Evolutionary conservation across 2,113 vertebrate genomes (phyloP).

Genomic region (Enhydra lutris): DNA sequence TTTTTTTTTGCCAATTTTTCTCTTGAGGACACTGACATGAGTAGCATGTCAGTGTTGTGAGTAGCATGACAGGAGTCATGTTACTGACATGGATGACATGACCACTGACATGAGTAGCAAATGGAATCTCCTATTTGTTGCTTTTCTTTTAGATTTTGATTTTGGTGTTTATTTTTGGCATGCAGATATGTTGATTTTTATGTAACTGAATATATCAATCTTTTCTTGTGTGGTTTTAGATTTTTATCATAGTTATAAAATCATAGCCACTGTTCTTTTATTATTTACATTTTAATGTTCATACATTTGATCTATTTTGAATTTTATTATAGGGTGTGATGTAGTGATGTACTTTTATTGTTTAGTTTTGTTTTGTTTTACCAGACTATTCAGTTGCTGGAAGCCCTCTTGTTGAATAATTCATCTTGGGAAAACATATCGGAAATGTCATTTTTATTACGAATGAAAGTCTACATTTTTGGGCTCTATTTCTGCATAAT

Average conservation of each 20-base stretch:
- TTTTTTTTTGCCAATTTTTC: background rate
- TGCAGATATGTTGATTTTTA: background rate
- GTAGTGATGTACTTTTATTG: accelerated
- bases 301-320: background rate
- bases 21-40: background rate
- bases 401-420: background rate
- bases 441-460: background rate
- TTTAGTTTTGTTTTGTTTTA: background rate
- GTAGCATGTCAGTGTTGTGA: background rate
- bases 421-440: background rate
- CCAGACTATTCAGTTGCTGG: background rate
- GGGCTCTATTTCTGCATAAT: background rate
- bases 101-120: background rate
- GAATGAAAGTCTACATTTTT: background rate
- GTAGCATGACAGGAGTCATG: too few species aligned
- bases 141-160: background rate
- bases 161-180: background rate
- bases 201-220: background rate
- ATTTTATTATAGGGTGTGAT: background rate
- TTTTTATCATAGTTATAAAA: background rate
- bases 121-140: background rate
- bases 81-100: too few species aligned
- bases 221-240: background rate
- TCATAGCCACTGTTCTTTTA: background rate
- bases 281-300: background rate